Conservation (phyloP, 2,113 vertebrate genomes). For the Daphoenositta chrysoptera region DNA sequence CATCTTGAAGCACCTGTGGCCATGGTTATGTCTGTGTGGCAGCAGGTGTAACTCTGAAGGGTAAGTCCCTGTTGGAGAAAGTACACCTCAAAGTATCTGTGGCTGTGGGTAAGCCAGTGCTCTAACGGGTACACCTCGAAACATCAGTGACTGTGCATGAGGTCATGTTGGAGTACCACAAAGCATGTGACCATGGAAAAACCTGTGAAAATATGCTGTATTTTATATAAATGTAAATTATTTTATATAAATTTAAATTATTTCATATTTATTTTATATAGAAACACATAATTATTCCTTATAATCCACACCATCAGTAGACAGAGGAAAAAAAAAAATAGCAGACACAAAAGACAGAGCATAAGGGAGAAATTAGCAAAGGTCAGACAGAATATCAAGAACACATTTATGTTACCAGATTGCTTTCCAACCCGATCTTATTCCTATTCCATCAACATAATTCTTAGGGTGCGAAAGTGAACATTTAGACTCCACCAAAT, state of each 20-base stretch:
- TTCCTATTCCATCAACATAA: neutral
- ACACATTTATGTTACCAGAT: neutral
- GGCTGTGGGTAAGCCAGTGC: neutral
- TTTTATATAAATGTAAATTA: neutral
- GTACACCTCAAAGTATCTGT: neutral
- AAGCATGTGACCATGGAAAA: neutral
- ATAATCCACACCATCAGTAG: neutral
- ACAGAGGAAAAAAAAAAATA: neutral
- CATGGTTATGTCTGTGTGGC: neutral
- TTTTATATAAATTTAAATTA: neutral
- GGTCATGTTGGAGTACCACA: neutral
- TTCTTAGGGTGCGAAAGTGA: neutral
- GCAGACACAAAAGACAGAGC: neutral
- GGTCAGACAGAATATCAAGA: neutral
- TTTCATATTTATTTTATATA: neutral
- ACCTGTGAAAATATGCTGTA: neutral
- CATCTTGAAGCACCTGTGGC: neutral
- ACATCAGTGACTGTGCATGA: too few species aligned
- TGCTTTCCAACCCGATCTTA: neutral
- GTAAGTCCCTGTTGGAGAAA: neutral
- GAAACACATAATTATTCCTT: neutral
- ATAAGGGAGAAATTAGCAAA: neutral
- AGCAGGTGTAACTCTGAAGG: neutral
- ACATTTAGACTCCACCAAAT: neutral
- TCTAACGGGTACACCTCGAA: fast-evolving